These are phyloP conservation scores for Polydrusus cervinus DNA, from an alignment of 2,888 invertebrate species.

Conservation along the genomic window DNA sequence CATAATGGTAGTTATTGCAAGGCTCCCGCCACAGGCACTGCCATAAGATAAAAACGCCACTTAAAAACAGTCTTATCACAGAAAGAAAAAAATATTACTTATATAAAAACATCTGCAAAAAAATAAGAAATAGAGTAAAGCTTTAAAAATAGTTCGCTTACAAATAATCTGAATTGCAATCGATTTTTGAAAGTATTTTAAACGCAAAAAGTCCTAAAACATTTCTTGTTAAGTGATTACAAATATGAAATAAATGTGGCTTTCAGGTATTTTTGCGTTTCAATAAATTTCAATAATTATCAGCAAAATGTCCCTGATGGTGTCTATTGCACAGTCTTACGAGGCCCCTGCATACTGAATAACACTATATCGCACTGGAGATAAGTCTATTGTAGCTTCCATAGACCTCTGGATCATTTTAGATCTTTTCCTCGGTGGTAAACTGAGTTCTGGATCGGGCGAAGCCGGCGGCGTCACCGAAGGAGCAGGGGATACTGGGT, in stretches of 20 bases:
- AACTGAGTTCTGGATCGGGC: conserved; percentile 76
- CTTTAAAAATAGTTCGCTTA: conserved; percentile 30
- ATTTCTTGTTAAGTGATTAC: no score
- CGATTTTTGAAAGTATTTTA: no score
- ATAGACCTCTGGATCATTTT: conserved; percentile 84
- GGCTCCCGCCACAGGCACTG: conserved; percentile 69
- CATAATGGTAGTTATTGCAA: conserved; percentile 44
- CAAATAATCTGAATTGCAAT: conserved; percentile 13
- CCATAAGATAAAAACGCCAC: conserved; percentile 64
- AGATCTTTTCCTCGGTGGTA: conserved; percentile 85
- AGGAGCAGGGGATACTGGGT: conserved; percentile 71
- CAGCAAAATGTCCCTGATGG: background rate
- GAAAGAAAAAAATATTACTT: conserved; percentile 66
- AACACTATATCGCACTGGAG: conserved; percentile 76
- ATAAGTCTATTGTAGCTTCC: conserved; percentile 69
- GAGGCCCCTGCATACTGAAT: conserved; percentile 89
- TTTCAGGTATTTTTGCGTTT: no score
- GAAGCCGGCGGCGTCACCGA: conserved; percentile 62
- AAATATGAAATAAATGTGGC: no score
- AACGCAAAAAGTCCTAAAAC: no score
- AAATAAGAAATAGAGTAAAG: conserved; percentile 28
- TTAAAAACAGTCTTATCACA: conserved; percentile 68
- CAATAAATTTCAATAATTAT: no score
- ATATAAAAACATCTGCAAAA: conserved; percentile 27
- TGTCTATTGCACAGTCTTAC: conserved; percentile 65